Percentiles rank a stretch among this genome's conserved stretches.
phyloP scores from a whole-genome alignment of 2,113 vertebrate genomes.

The Ciconia stormi region DNA sequence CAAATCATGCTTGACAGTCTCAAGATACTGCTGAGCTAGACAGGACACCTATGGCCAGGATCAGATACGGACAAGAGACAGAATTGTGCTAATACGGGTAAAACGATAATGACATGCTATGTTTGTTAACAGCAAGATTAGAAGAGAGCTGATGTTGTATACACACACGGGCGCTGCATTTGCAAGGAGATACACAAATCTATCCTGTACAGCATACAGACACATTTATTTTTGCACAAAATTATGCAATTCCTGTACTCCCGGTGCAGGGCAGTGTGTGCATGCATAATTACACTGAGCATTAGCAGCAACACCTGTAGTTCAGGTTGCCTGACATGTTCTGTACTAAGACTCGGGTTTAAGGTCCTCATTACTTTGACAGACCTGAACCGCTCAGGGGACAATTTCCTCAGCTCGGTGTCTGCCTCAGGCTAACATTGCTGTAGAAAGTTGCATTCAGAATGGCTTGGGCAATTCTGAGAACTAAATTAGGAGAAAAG shows the following conservation, averaged over 20 bases:
- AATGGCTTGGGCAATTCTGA: not conserved
- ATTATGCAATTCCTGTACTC: not conserved
- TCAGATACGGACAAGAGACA: slow-evolving; percentile 41
- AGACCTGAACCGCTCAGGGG: not conserved
- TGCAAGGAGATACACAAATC: not conserved
- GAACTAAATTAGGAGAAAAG: slow-evolving; percentile 37
- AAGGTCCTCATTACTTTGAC: slow-evolving; percentile 55
- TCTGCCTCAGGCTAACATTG: not conserved
- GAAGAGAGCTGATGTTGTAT: not conserved
- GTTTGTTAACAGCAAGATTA: slow-evolving; percentile 13
- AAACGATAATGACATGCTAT: not conserved
- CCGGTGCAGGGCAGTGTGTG: not conserved
- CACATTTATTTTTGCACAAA: not conserved
- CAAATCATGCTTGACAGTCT: slow-evolving; percentile 27
- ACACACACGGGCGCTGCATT: not conserved
- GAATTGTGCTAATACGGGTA: not conserved
- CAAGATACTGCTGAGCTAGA: slow-evolving; percentile 43
- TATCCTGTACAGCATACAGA: not conserved
- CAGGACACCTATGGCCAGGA: not conserved
- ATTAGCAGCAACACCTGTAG: not conserved
- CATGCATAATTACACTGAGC: not conserved
- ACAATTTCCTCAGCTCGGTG: not conserved
- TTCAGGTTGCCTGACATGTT: slow-evolving; percentile 43
- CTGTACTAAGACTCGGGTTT: not conserved
- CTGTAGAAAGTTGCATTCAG: not conserved